Conservation (phyloP, 2,113 vertebrate genomes). For the Mus musculus region DNA sequence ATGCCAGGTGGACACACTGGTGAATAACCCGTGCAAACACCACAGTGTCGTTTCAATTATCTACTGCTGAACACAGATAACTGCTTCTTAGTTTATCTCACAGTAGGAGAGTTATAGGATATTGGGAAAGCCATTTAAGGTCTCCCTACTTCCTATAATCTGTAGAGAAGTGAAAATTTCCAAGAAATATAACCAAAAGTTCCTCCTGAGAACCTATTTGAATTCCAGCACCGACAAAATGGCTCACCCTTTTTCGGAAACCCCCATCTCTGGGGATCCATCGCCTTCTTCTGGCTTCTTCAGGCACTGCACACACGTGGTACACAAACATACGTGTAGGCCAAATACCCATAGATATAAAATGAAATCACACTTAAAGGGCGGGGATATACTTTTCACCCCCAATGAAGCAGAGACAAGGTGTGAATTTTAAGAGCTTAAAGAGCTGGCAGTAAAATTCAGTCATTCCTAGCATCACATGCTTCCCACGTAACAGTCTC, state of each 20-base stretch:
- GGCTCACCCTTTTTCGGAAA: not conserved
- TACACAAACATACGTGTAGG: not conserved
- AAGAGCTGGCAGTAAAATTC: not conserved
- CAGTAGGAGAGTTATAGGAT: not conserved
- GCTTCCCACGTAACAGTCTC: not conserved
- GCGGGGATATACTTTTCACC: not conserved
- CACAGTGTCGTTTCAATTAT: not conserved
- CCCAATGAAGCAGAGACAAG: not conserved
- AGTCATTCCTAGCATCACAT: not conserved
- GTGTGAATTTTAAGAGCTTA: not conserved
- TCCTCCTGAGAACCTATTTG: not conserved
- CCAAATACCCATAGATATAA: not conserved
- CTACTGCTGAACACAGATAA: not conserved
- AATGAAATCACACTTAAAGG: not conserved
- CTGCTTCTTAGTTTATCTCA: not conserved
- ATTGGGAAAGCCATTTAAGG: not conserved
- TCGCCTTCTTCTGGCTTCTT: not conserved
- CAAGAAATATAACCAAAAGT: not conserved
- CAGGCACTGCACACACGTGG: not conserved
- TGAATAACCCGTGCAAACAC: not conserved
- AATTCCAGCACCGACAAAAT: not conserved
- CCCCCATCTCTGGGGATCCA: not conserved
- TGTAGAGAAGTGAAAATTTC: not conserved
- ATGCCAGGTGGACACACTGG: not conserved
- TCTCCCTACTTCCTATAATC: not conserved